Evolutionary conservation across 2,797 vertebrate genomes (phyloP), one percentile per base, ranked within the genome.

Genomic region (Sandelia bainsii): DNA sequence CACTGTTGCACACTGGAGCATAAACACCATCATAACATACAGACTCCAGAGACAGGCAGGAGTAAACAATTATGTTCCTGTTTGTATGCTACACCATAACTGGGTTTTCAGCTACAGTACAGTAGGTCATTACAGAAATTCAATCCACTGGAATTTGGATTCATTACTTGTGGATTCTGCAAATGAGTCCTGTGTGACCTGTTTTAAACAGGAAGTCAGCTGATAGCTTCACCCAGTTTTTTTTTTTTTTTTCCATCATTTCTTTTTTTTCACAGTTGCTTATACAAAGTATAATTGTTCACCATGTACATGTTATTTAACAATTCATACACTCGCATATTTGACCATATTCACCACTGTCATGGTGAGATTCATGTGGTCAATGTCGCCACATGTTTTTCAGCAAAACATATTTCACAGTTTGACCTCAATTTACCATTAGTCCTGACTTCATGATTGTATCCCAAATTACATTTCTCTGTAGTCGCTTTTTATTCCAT

Each of bases 51-150:
- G 77, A 79, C 72, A 40, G 69, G 59, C 58, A 46, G 73, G 37
- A 86, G 80, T 82, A 91, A 89, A 86, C 80, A 84, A 81, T 76
- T 32, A 73, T 79, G 69, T 83, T 80, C 62, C 52, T 72, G 80
- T 87, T 75, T 70, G 67, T 44, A 45, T 69, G 65, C 63, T 64
- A 57, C 49, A 48, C 42, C 53, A 52, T 73, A 75, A 71, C 69
- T 49, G 56, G 42, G 44, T 71, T 66, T 86, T 82, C 75, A 63
- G 66, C 40, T 71, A 2, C 77, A 76, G 70, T 45, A 53, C 71
- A 71, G 53, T 62, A 25, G 79, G 79, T 82, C 81, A 76, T 74
- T 79, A 25, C 27, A 70, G 73, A 76, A 85, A 85, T 77, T 34
- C 20, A 83, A 79, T 75, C 72, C 52, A 2, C 51, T 76, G 77